Conservation (phyloP, 2,888 invertebrate genomes). For the Adineta ricciae region DNA sequence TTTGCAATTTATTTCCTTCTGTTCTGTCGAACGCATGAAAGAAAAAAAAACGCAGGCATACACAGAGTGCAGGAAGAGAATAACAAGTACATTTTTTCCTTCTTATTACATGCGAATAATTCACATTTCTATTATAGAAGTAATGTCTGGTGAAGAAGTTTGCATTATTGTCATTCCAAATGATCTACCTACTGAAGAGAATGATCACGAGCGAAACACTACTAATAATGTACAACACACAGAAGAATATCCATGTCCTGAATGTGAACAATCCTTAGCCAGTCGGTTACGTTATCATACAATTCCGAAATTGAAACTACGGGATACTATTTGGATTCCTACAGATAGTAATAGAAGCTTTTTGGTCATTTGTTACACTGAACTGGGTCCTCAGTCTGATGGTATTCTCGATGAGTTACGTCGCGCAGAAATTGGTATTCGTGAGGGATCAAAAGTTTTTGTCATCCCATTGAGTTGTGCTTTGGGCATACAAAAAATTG, state of each 20-base stretch:
- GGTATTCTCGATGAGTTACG: not conserved
- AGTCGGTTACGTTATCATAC: not conserved
- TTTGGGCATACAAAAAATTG: not conserved
- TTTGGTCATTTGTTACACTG: not conserved
- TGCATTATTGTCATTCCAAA: too few species aligned
- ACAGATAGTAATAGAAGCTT: not conserved
- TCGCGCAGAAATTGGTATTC: not conserved
- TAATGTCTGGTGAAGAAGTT: too few species aligned
- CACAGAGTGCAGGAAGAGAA: too few species aligned
- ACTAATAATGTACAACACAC: not conserved
- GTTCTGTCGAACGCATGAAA: too few species aligned
- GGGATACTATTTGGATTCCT: not conserved
- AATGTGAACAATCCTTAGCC: not conserved
- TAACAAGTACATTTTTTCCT: too few species aligned
- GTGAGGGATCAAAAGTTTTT: not conserved
- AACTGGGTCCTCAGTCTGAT: not conserved
- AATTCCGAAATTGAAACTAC: not conserved
- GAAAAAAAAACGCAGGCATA: too few species aligned
- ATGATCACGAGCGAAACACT: too few species aligned
- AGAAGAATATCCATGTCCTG: not conserved
- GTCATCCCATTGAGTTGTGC: not conserved
- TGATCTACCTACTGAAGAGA: too few species aligned
- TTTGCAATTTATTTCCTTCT: too few species aligned
- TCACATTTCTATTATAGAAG: too few species aligned
- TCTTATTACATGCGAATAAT: too few species aligned